These are phyloP conservation scores for Trachelus tabidus DNA, from an alignment of 2,888 invertebrate species.

Conservation along the genomic window DNA sequence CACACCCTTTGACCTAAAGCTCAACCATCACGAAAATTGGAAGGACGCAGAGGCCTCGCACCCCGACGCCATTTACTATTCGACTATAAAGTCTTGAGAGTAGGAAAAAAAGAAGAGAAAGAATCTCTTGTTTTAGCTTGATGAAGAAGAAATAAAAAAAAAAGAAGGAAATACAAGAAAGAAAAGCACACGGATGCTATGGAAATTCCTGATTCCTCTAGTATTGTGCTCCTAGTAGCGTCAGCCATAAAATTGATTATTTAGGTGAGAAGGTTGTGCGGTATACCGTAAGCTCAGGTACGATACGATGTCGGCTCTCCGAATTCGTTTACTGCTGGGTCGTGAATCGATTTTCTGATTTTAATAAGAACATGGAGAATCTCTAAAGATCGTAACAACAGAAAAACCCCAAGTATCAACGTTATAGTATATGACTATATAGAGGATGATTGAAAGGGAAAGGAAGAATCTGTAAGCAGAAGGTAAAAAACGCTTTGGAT, in stretches of 20 bases:
- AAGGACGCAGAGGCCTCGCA: constrained; percentile 1
- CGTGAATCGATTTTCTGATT: not conserved
- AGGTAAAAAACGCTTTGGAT: not conserved
- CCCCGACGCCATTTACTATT: not conserved
- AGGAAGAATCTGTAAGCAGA: not conserved
- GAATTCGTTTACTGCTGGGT: not conserved
- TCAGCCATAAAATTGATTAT: not conserved
- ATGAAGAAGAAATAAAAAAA: not conserved
- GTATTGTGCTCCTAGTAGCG: not conserved
- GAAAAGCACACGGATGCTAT: not conserved
- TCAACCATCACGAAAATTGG: constrained; percentile 41
- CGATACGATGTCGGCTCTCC: not conserved
- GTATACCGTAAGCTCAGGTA: not conserved
- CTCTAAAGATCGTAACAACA: not conserved
- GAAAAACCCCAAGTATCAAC: not conserved
- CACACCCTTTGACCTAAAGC: constrained; percentile 65
- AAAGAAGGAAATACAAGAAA: not conserved
- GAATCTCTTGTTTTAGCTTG: not conserved
- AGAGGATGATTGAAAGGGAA: not conserved
- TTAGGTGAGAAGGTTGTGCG: not conserved
- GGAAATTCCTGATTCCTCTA: not conserved
- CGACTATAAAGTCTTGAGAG: not conserved
- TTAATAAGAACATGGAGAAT: not conserved
- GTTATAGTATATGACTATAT: not conserved
- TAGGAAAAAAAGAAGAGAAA: not conserved